phyloP scores from a whole-genome alignment of 2,888 invertebrate species.

The Lepetodrilus schrolli region DNA sequence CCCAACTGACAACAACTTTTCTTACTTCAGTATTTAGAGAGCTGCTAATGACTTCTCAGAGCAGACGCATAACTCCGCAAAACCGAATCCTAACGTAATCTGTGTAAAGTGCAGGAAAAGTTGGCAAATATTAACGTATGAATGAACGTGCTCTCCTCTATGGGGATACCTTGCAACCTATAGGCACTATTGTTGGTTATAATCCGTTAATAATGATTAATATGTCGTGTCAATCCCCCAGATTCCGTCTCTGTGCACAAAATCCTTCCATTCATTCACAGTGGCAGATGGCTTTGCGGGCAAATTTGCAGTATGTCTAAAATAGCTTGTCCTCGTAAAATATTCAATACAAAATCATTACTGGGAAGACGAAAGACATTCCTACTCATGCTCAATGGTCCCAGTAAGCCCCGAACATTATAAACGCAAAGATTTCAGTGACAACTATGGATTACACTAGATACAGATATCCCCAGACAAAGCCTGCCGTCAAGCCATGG shows the following conservation, averaged over 20 bases:
- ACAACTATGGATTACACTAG: neutral
- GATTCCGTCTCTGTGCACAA: neutral
- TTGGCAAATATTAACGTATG: neutral
- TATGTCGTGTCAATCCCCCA: neutral
- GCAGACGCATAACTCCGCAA: conserved; percentile 4
- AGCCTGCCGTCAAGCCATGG: neutral
- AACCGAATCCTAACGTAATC: neutral
- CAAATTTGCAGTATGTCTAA: neutral
- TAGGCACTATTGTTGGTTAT: neutral
- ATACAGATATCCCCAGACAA: neutral
- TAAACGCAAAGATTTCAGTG: neutral
- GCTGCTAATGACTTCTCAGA: neutral
- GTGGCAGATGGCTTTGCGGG: neutral
- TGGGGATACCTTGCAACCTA: neutral
- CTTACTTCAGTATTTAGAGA: neutral
- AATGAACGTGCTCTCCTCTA: neutral
- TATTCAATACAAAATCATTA: neutral
- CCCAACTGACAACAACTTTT: neutral
- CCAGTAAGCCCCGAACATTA: neutral
- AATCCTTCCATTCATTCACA: neutral
- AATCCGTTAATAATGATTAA: neutral
- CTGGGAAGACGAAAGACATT: neutral
- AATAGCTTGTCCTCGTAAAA: neutral
- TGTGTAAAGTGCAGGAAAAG: neutral
- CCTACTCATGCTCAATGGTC: neutral